Base-by-base conservation (phyloP, 2,888 invertebrate genomes). In the Scaptodrosophila latifasciaeformis region DNA sequence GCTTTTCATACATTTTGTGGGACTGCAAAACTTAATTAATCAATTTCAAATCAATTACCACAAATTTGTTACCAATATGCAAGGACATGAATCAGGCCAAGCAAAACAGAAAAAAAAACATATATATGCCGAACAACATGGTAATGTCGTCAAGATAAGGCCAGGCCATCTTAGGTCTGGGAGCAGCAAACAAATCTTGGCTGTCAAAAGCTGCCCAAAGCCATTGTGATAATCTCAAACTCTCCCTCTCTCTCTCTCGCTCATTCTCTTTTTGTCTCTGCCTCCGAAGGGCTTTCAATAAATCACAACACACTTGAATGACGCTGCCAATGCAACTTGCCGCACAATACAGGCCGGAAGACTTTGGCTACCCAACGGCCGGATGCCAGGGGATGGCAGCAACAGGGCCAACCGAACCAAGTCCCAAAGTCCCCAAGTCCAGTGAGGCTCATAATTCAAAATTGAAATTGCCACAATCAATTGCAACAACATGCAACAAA, bases 401-500 rank as follows among this genome's bases (percentile, higher is more conserved):
- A 7, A 7, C 24, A 3, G 24, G 24, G 24, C 24, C 24, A 7
- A 3, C 24, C 31, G 31, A 12, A 40, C 40, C 13, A 27, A 9
- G 27, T 27, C 27, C 27, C 5, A 27, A 27, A 59, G 54, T 44
- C 48, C 46, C 44, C 24, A 17, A 40, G 35, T 42, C 54, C 35
- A 52, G 7, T 34, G 19, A 31, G 62, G 54, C 58, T 65, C 82
- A 84, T 84, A 84, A 84, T 82, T 84, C 82, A 82, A 83, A 82
- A 83, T 84, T 82, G 67, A 76, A 76, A 82, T 83, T 76, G 83
- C 83, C 75, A 81, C 81, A 82, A 83, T 83, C 83, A 83, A 84
- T 84, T 83, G 79, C 81, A 81, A 70, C 80, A 74, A 81, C 74
- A 74, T 81, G 79, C 80, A 74, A 74, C 79, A 67, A 67, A 75